These are phyloP conservation scores for Eueremaeus valkanovi DNA, from an alignment of 2,888 invertebrate species.

Conservation along the genomic window DNA sequence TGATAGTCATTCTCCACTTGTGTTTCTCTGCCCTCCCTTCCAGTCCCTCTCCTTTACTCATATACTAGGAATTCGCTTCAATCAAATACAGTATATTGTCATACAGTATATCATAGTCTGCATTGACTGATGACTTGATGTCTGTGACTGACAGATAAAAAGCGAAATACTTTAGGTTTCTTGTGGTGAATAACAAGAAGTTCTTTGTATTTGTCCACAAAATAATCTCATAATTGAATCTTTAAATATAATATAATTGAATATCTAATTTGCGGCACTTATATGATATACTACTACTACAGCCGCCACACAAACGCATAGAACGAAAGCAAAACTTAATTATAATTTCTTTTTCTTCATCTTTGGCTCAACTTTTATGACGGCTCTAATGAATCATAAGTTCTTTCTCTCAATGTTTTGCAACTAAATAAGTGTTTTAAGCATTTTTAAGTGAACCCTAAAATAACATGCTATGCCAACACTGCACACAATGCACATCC, in stretches of 20 bases:
- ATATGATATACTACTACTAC: neutral
- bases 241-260: neutral
- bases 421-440: no score
- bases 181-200: neutral
- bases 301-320: no score
- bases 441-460: no score
- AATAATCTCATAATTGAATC: slow-evolving; percentile 14
- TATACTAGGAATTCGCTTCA: neutral
- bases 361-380: no score
- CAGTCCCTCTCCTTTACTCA: neutral
- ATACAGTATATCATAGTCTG: neutral
- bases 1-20: neutral
- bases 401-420: no score
- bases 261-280: slow-evolving; percentile 15
- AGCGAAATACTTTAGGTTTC: neutral
- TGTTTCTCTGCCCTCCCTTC: neutral
- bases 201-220: neutral
- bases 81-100: neutral
- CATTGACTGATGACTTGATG: slow-evolving; percentile 14
- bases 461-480: no score
- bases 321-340: no score
- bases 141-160: neutral
- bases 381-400: no score
- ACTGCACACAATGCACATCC: no score
- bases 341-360: no score